These are phyloP conservation scores for Parascotia fuliginaria DNA, from an alignment of 2,888 invertebrate genomes.

Conservation along the genomic window DNA sequence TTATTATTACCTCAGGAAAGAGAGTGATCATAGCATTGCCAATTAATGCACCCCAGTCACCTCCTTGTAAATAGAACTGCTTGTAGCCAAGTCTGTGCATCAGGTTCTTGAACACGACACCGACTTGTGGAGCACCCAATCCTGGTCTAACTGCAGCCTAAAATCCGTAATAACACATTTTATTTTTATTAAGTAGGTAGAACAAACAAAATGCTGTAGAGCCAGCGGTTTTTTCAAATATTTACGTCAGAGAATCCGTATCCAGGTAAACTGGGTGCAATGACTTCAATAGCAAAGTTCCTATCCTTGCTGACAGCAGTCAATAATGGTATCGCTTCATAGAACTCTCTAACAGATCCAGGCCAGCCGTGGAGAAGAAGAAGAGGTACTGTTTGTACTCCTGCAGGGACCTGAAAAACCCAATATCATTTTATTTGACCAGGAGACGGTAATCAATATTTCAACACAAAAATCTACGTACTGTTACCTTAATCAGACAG, in stretches of 20 bases:
- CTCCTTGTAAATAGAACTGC: conserved; percentile 88
- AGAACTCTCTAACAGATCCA: conserved; percentile 92
- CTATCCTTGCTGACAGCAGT: conserved; percentile 80
- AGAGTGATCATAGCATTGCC: conserved; percentile 57
- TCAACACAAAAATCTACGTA: too few relatives aligned
- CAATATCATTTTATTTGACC: too few relatives aligned
- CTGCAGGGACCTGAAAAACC: conserved; percentile 58
- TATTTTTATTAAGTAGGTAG: too few relatives aligned
- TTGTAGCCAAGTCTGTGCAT: conserved; percentile 89
- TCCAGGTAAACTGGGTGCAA: conserved; percentile 85
- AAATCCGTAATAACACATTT: conserved; percentile 1
- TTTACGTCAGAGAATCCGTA: conserved; percentile 76
- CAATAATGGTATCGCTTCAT: conserved; percentile 88
- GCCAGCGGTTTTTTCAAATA: background rate
- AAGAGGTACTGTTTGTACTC: conserved; percentile 86
- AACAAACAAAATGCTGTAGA: too few relatives aligned
- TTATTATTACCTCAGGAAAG: conserved; percentile 78
- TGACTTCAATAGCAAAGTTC: conserved; percentile 87
- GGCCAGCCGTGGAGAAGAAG: conserved; percentile 94
- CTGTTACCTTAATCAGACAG: too few relatives aligned
- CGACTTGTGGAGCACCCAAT: conserved; percentile 79
- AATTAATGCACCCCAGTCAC: conserved; percentile 91
- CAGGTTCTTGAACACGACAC: conserved; percentile 87
- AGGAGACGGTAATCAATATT: too few relatives aligned
- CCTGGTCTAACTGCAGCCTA: conserved; percentile 83